Evolutionary conservation across 1,140 invertebrate genomes (phyloP).

Genomic region (Drosophila lacteicornis): DNA sequence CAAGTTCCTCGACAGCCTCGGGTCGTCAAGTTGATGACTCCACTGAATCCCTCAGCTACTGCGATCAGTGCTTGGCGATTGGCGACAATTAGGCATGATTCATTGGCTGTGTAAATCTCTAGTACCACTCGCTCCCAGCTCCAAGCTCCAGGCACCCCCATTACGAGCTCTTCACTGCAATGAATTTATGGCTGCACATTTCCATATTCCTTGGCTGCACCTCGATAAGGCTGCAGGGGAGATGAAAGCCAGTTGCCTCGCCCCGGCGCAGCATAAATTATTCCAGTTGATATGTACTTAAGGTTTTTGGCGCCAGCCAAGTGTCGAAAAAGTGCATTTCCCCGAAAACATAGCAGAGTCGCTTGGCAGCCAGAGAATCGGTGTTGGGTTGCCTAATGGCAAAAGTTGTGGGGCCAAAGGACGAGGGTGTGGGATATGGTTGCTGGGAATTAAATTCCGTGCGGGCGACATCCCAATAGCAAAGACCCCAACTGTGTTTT

Average conservation of each 20-base stretch:
- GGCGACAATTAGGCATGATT: slow-evolving; percentile 52
- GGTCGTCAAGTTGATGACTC: slow-evolving; percentile 43
- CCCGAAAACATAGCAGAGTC: slow-evolving; percentile 9
- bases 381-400: slow-evolving; percentile 56
- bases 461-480: slow-evolving; percentile 31
- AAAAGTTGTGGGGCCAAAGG: slow-evolving; percentile 46
- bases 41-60: slow-evolving; percentile 35
- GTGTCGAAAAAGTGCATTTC: slow-evolving; percentile 64
- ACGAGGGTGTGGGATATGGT: slow-evolving; percentile 50
- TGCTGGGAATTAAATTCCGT: slow-evolving; percentile 59
- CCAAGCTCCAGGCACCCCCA: neutral
- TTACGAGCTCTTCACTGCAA: slow-evolving; percentile 22
- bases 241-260: slow-evolving; percentile 10
- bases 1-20: slow-evolving; percentile 46
- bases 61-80: slow-evolving; percentile 29
- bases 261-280: slow-evolving; percentile 67
- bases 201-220: slow-evolving; percentile 48
- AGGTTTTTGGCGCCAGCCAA: slow-evolving; percentile 58
- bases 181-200: slow-evolving; percentile 67
- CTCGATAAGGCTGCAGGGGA: slow-evolving; percentile 48
- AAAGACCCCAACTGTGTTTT: slow-evolving; percentile 36
- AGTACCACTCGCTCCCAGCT: slow-evolving; percentile 7
- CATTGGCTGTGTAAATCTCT: slow-evolving; percentile 39
- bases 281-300: slow-evolving; percentile 67
- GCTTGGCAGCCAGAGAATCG: neutral